These are phyloP conservation scores for Sebastes fasciatus DNA, from an alignment of 2,113 vertebrate species.

Conservation along the genomic window DNA sequence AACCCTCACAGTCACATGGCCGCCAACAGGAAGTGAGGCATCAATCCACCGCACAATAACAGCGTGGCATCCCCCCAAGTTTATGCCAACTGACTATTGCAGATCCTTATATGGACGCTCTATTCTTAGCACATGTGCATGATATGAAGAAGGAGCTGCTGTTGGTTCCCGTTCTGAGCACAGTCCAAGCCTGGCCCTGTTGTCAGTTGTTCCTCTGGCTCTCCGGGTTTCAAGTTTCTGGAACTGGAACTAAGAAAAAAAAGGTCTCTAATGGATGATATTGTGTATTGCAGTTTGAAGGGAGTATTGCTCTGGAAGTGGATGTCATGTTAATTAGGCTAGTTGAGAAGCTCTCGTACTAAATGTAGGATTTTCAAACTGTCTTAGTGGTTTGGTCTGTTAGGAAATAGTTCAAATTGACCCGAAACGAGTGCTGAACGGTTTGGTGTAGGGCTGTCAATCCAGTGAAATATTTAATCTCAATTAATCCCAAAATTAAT, in stretches of 20 bases:
- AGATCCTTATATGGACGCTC: conserved; percentile 69
- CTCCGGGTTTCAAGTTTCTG: neutral
- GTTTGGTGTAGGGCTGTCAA: neutral
- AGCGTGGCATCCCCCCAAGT: conserved; percentile 54
- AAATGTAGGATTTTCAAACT: neutral
- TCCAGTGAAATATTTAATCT: too few species aligned
- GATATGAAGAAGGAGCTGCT: conserved; percentile 55
- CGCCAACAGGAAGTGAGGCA: conserved; percentile 65
- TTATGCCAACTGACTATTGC: conserved; percentile 46
- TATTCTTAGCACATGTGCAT: conserved; percentile 70
- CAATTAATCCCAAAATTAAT: too few species aligned
- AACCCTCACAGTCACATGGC: conserved; percentile 65
- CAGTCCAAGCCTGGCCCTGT: neutral
- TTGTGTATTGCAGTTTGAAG: neutral
- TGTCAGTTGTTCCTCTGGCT: conserved; percentile 2
- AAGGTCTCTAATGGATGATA: neutral
- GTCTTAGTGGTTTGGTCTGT: neutral
- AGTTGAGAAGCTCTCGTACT: neutral
- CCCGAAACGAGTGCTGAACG: neutral
- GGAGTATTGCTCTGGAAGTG: neutral
- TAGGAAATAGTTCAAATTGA: neutral
- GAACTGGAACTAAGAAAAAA: neutral
- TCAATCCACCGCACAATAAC: conserved; percentile 38
- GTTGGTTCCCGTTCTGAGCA: conserved; percentile 4
- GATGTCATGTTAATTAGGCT: neutral